phyloP scores from a whole-genome alignment of 2,888 invertebrate species.

The Sisyra terminalis region DNA sequence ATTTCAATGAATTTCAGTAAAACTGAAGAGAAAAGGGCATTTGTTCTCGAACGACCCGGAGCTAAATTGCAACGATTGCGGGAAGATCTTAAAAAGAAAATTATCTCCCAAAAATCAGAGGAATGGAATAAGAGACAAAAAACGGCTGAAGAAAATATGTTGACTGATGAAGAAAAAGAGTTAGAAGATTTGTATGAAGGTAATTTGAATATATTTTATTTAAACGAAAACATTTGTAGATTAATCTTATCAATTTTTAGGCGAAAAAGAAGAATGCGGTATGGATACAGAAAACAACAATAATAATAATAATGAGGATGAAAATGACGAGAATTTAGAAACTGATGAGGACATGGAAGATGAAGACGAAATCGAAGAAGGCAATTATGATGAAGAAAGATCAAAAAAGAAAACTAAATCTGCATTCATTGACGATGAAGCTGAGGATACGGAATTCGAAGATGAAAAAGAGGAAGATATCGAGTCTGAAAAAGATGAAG shows the following conservation, averaged over 20 bases:
- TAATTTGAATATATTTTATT: not conserved
- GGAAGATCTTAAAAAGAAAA: slow-evolving; percentile 50
- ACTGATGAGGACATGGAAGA: slow-evolving; percentile 29
- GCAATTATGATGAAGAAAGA: slow-evolving; percentile 18
- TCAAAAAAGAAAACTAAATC: slow-evolving; percentile 17
- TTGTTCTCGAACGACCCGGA: slow-evolving; percentile 41
- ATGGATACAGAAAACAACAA: not conserved
- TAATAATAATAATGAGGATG: slow-evolving; percentile 16
- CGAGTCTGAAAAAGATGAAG: too few species aligned
- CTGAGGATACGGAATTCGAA: slow-evolving; percentile 9
- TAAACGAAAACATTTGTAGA: not conserved
- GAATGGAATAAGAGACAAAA: slow-evolving; percentile 51
- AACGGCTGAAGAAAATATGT: slow-evolving; percentile 18
- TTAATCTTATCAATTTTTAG: slow-evolving; percentile 5
- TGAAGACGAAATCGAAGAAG: slow-evolving; percentile 32
- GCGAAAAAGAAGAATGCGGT: slow-evolving; percentile 13
- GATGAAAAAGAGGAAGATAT: slow-evolving; percentile 6
- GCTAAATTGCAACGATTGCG: slow-evolving; percentile 52
- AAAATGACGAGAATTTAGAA: slow-evolving; percentile 26
- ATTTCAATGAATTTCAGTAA: too few species aligned
- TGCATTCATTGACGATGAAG: slow-evolving; percentile 22
- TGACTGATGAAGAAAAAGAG: slow-evolving; percentile 13
- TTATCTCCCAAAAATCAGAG: slow-evolving; percentile 49
- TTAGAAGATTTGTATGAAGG: slow-evolving; percentile 6
- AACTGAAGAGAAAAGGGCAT: slow-evolving; percentile 22